Evolutionary conservation across 1,140 invertebrate genomes (phyloP).

Genomic region (Drosophila mojavensis): DNA sequence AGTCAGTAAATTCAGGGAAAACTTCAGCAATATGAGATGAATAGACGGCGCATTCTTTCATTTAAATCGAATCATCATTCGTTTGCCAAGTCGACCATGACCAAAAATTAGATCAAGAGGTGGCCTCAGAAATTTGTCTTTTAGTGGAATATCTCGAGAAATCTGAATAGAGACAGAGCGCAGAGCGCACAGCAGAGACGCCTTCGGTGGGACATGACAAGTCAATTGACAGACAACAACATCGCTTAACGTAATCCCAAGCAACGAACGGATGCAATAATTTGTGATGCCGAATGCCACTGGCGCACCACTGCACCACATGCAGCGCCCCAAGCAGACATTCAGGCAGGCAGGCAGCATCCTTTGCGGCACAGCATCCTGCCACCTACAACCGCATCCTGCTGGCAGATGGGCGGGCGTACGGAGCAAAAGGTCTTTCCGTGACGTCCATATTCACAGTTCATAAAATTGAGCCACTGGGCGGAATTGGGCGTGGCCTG

Average conservation of each 20-base stretch:
- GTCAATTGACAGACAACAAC: conserved; percentile 62
- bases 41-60: no score
- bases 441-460: conserved; percentile 77
- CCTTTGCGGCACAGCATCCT: conserved; percentile 16
- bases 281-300: conserved; percentile 56
- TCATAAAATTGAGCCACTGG: conserved; percentile 63
- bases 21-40: no score
- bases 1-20: no score
- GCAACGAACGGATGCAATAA: conserved; percentile 64
- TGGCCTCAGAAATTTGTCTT: conserved; percentile 42
- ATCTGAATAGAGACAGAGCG: conserved; percentile 1
- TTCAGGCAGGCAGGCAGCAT: conserved; percentile 1
- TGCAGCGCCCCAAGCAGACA: conserved; percentile 13
- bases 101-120: no score
- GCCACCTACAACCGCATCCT: conserved; percentile 5
- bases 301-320: conserved; percentile 21
- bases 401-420: conserved; percentile 18
- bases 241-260: conserved; percentile 24
- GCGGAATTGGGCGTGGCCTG: neutral
- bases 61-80: no score
- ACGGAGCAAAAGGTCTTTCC: conserved; percentile 49
- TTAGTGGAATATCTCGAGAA: neutral
- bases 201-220: conserved; percentile 52
- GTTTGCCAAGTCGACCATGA: no score
- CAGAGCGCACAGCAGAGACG: neutral